Percentiles rank a stretch among this genome's conserved stretches.
These are phyloP conservation scores for Gracilinanus agilis DNA, from an alignment of 2,113 vertebrate genomes.

Conservation along the genomic window DNA sequence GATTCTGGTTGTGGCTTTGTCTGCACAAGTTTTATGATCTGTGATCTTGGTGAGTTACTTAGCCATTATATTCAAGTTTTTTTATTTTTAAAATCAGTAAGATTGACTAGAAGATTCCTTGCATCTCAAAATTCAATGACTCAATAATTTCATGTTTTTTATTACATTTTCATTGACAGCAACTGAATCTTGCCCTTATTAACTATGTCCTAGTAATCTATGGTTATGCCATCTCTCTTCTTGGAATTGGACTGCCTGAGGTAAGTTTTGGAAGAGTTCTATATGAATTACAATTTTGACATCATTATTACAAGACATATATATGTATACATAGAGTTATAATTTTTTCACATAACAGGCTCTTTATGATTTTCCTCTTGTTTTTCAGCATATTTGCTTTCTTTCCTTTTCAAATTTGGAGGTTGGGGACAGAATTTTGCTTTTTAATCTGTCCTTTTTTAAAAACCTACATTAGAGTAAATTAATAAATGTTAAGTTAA, in stretches of 20 bases:
- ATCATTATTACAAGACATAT: neutral
- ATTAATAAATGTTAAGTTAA: neutral
- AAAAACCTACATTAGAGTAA: neutral
- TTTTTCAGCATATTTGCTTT: conserved; percentile 23
- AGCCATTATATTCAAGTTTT: neutral
- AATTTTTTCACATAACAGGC: neutral
- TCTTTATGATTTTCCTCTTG: neutral
- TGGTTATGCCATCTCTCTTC: conserved; percentile 90
- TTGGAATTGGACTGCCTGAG: conserved; percentile 92
- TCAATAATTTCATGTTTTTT: conserved; percentile 12
- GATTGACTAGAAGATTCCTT: neutral
- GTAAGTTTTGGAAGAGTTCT: conserved; percentile 79
- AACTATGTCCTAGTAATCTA: conserved; percentile 91
- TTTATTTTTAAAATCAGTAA: neutral
- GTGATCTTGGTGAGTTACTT: neutral
- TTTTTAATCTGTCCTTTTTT: conserved; percentile 14
- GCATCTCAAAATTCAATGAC: neutral
- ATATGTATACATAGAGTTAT: neutral
- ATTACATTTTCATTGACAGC: conserved; percentile 79
- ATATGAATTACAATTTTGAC: conserved; percentile 28
- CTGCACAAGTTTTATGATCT: neutral
- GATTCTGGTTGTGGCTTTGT: neutral
- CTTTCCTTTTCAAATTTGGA: conserved; percentile 3
- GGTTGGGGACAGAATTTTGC: neutral
- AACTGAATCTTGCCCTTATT: conserved; percentile 86